These are phyloP conservation scores for Grapholita molesta DNA, from an alignment of 1,140 invertebrate species.

Conservation along the genomic window DNA sequence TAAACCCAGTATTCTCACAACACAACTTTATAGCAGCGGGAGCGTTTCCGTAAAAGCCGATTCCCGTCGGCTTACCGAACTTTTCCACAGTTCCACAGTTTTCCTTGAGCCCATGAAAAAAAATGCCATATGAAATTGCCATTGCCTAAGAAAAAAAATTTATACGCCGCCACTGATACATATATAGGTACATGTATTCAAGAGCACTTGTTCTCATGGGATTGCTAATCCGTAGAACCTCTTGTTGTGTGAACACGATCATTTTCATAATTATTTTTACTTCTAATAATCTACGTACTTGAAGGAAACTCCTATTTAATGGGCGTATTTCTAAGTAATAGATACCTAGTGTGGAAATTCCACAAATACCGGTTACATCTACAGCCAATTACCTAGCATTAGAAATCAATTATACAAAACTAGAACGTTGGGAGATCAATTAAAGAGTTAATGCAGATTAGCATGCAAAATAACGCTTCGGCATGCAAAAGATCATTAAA, in stretches of 20 bases:
- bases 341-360: conserved; percentile 10
- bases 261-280: neutral
- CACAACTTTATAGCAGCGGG: no score
- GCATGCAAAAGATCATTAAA: neutral
- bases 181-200: neutral
- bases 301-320: neutral
- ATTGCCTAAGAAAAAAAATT: no score
- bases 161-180: no score
- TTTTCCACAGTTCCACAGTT: no score
- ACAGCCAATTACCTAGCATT: neutral
- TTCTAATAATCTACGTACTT: neutral
- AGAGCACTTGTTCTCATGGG: neutral
- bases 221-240: neutral
- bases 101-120: no score
- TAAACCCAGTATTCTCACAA: no score
- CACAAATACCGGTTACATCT: neutral
- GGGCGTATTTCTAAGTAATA: conserved; percentile 2
- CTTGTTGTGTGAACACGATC: neutral
- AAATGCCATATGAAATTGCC: no score
- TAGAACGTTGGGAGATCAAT: neutral
- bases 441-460: neutral
- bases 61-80: no score
- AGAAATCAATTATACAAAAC: neutral
- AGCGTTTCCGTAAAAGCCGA: no score
- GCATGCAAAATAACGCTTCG: neutral